Base-by-base conservation (phyloP, 2,797 vertebrate species). In the Sarcophilus harrisii region DNA sequence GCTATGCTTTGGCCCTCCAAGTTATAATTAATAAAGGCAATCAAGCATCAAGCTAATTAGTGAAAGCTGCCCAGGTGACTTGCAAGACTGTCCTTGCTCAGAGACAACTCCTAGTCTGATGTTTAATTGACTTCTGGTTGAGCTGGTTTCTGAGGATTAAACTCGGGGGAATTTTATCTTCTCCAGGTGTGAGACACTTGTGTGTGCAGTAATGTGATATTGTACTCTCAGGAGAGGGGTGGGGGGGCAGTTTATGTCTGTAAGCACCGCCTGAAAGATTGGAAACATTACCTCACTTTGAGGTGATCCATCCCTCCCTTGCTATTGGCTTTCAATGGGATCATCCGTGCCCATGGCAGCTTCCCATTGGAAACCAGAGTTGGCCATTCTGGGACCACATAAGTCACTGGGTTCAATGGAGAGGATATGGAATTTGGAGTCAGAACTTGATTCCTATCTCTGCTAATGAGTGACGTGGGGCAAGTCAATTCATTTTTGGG, bases 101-200 rank as follows among this genome's bases (percentile, higher is more conserved):
- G 94, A 5, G 0, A 98, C 97, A 98, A 97, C 97, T 98, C 97
- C 97, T 98, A 60, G 92, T 93, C 91, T 96, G 97, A 95, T 95
- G 96, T 97, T 96, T 92, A 96, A 98, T 98, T 57, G 95, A 96
- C 96, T 98, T 98, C 98, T 98, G 94, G 98, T 97, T 96, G 97
- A 98, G 97, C 98, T 98, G 97, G 98, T 99, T 99, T 98, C 95
- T 90, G 97, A 96, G 98, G 98, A 98, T 98, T 98, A 98, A 98
- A 96, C 95, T 95, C 92, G 90, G 94, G 98, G 97, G 96, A 98
- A 98, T 97, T 98, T 98, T 98, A 98, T 98, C 97, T 97, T 95
- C 96, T 89, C 94, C 54, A 98, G 97, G 96, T 97, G 98, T 94
- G 96, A 98, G 97, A 96, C 98, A 96, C 96, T 98, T 97, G 95